Evolutionary conservation across 2,888 invertebrate species (phyloP).

Genomic region (Oligia fasciuncula): DNA sequence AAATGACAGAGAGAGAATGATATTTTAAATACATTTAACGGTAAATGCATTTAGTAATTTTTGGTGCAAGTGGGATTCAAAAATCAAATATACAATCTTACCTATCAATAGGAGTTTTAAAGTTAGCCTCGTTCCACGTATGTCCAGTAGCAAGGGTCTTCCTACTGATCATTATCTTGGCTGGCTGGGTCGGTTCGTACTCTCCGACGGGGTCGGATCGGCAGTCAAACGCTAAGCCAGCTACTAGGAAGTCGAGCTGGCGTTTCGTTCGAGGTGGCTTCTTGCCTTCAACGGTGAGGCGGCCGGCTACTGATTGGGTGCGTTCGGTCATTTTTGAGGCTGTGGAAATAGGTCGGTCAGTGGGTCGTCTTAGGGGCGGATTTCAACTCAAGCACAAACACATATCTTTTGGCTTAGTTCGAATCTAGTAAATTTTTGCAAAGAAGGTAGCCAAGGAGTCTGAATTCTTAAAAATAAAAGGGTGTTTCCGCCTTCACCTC

Average conservation of each 20-base stretch:
- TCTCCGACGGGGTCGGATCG: constrained; percentile 75
- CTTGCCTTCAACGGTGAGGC: constrained; percentile 77
- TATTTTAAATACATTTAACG: too few relatives aligned
- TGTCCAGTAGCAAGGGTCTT: constrained; percentile 87
- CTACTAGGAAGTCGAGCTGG: constrained; percentile 83
- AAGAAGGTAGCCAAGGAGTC: too few relatives aligned
- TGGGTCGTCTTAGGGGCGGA: too few relatives aligned
- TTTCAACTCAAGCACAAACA: neutral
- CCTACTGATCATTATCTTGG: constrained; percentile 87
- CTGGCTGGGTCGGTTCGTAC: constrained; percentile 82
- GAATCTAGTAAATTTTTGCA: neutral
- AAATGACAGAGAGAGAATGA: too few relatives aligned
- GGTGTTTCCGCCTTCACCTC: constrained; percentile 67
- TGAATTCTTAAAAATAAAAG: neutral
- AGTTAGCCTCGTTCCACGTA: constrained; percentile 87
- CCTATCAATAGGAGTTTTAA: constrained; percentile 87
- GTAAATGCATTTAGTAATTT: neutral
- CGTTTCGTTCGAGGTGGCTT: constrained; percentile 81
- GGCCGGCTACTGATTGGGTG: constrained; percentile 79
- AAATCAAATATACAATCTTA: constrained; percentile 56
- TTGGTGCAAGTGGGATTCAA: neutral
- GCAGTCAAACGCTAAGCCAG: constrained; percentile 80
- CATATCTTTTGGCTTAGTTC: neutral
- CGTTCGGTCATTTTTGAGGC: constrained; percentile 83
- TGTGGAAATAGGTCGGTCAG: constrained; percentile 58